Percentiles rank a stretch among this genome's conserved stretches.
These are phyloP conservation scores for Aphaenogaster rudis DNA, from an alignment of 1,140 invertebrate genomes.

Conservation along the genomic window DNA sequence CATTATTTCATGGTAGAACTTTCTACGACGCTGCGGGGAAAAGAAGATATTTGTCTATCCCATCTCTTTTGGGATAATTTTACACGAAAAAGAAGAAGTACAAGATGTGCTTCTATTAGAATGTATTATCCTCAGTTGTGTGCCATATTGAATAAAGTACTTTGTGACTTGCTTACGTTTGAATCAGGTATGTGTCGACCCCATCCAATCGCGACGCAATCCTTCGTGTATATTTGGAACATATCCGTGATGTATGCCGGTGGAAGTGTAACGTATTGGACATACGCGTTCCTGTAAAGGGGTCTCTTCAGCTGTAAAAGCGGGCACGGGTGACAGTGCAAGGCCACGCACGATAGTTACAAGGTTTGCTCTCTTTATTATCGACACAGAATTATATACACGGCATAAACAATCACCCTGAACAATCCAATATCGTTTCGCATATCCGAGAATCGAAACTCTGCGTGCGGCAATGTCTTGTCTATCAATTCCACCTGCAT, in stretches of 20 bases:
- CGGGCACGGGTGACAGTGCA: conserved; percentile 6
- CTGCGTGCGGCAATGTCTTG: conserved; percentile 77
- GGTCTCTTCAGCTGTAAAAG: conserved; percentile 55
- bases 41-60: not conserved
- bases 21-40: not conserved
- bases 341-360: conserved; percentile 1
- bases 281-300: conserved; percentile 43
- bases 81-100: not conserved
- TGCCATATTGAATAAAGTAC: conserved; percentile 4
- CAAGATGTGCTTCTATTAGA: not conserved
- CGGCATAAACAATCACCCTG: conserved; percentile 77
- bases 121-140: conserved; percentile 8
- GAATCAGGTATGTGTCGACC: conserved; percentile 69
- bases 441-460: conserved; percentile 77
- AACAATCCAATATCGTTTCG: conserved; percentile 82
- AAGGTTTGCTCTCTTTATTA: conserved; percentile 67
- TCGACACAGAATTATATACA: conserved; percentile 74
- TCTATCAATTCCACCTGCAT: conserved; percentile 79
- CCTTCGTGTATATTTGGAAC: conserved; percentile 61
- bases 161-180: conserved; percentile 30
- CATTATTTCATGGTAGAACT: not conserved
- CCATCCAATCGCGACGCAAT: conserved; percentile 77
- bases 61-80: not conserved
- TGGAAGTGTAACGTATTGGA: conserved; percentile 60
- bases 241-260: conserved; percentile 57